Evolutionary conservation across 2,113 vertebrate species (phyloP).

Genomic region (Muntiacus reevesi): DNA sequence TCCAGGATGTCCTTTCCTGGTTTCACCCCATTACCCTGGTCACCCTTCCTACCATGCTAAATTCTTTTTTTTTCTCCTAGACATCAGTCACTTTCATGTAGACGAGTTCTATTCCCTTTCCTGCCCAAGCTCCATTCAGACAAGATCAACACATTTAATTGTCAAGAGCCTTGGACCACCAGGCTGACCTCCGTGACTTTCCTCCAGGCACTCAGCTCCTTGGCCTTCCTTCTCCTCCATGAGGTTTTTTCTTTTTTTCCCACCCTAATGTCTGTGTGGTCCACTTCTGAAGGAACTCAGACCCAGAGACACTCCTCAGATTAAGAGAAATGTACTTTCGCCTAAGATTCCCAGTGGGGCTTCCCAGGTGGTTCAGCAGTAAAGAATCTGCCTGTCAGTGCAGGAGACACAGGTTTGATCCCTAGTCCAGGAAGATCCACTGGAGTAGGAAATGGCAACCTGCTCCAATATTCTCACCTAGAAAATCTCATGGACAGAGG

Average conservation of each 20-base stretch:
- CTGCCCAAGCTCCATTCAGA: not conserved
- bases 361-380: not conserved
- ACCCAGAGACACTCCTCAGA: not conserved
- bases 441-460: not conserved
- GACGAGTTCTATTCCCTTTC: not conserved
- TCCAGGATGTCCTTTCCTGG: not conserved
- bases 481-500: not conserved
- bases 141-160: not conserved
- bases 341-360: not conserved
- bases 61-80: not conserved
- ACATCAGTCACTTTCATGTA: not conserved
- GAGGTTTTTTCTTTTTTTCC: not conserved
- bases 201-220: not conserved
- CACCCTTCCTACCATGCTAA: not conserved
- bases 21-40: conserved; percentile 23
- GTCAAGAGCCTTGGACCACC: not conserved
- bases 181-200: not conserved
- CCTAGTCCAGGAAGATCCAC: not conserved
- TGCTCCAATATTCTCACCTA: not conserved
- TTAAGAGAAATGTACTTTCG: not conserved
- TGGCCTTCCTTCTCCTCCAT: not conserved
- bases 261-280: not conserved
- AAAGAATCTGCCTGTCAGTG: not conserved
- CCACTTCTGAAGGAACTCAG: not conserved
- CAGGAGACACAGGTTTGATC: not conserved